Evolutionary conservation across 2,888 invertebrate genomes (phyloP), one percentile per base, ranked within the genome.

Genomic region (Cheilosia soror): DNA sequence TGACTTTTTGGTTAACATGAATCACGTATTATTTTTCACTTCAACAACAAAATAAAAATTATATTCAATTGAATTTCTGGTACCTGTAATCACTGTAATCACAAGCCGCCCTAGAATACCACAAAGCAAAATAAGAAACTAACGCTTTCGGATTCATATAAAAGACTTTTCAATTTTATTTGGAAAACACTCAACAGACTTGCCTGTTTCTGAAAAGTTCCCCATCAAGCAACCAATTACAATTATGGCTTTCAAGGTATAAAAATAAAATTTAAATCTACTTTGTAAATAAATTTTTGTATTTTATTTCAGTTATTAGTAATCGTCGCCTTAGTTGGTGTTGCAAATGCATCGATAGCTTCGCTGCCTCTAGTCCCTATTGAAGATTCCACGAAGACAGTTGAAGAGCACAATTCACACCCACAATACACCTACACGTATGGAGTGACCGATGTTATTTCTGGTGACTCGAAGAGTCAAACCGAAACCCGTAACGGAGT

Each of bases 391-490:
- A 62, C 69, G 4, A n/a, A 72, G 11, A 6, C 55, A 7, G 51
- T 60, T 33, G 79, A 87, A 66, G 25, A 73, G 9, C 58, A 79
- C 9, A 60, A 76, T 37, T 76, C 87, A 33, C 76, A 88, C 37
- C 79, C 87, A 7, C 66, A 87, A 53, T 87, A 87, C 40, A 90
- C 91, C 53, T 92, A 90, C 87, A 89, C 88, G 11, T 92, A 92
- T 81, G 88, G 89, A 55, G 91, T 92, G 7, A 89, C 90, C 87
- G 92, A 92, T 86, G 89, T 89, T 31, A 88, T 90, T 71, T 92
- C 93, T 87, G 93, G 93, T 13, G 93, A 93, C 88, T 88, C 89
- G 77, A 93, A 93, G 87, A 89, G 88, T 85, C 93, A 92, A 88
- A 90, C 91, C 68, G 93, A 93, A 90, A 88, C 90, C 7, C 91